Percentiles rank a stretch among this genome's conserved stretches.
phyloP scores from a whole-genome alignment of 2,888 invertebrate species.

The Stratiomys singularior region DNA sequence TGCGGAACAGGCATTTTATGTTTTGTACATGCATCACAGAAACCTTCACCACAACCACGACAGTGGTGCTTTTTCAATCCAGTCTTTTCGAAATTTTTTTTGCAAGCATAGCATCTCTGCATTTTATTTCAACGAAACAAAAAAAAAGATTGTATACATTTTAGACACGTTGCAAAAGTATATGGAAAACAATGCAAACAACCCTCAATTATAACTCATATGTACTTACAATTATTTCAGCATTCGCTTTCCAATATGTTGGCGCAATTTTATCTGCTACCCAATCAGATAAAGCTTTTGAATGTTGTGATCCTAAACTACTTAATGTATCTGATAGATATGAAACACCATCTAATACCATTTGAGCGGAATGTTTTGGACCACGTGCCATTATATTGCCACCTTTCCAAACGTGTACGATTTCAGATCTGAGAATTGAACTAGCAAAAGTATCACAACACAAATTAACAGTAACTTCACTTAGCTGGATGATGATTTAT shows the following conservation, averaged over 20 bases:
- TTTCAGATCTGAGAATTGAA: slow-evolving; percentile 67
- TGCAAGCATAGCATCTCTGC: slow-evolving; percentile 75
- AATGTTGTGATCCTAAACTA: slow-evolving; percentile 76
- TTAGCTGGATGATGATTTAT: neutral
- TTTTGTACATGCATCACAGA: slow-evolving; percentile 79
- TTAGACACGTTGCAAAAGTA: too few relatives aligned
- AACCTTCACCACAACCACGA: slow-evolving; percentile 81
- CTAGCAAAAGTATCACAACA: slow-evolving; percentile 37
- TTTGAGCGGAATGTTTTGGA: slow-evolving; percentile 70
- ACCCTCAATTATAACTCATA: too few relatives aligned
- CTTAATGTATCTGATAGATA: slow-evolving; percentile 72
- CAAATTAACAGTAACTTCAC: slow-evolving; percentile 15
- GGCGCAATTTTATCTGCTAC: slow-evolving; percentile 81
- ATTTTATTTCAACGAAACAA: neutral
- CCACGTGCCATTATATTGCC: slow-evolving; percentile 67
- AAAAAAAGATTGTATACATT: neutral
- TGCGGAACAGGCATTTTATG: slow-evolving; percentile 75
- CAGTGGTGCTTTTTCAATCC: slow-evolving; percentile 78
- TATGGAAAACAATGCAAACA: too few relatives aligned
- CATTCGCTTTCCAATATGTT: slow-evolving; percentile 82
- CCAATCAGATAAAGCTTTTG: slow-evolving; percentile 74
- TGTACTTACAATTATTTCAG: slow-evolving; percentile 73
- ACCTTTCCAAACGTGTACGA: slow-evolving; percentile 77
- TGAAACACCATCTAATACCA: slow-evolving; percentile 73
- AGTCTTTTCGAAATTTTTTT: slow-evolving; percentile 68